Evolutionary conservation across 1,140 invertebrate species (phyloP).

Genomic region (Magallana ariakensis): DNA sequence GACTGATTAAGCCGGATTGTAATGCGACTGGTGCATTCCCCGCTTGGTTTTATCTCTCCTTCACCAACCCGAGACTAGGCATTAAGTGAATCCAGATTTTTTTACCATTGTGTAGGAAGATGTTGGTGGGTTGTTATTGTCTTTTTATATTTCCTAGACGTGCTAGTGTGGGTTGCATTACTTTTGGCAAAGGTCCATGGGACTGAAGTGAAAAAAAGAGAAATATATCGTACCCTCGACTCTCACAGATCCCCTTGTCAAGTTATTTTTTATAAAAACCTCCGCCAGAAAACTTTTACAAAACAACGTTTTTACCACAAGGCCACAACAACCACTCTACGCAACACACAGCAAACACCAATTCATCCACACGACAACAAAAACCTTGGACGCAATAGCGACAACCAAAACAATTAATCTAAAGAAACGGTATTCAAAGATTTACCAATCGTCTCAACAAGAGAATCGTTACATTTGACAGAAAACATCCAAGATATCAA

Average conservation of each 20-base stretch:
- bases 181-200: background rate
- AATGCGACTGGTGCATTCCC: conserved; percentile 18
- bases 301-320: too few relatives aligned
- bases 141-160: background rate
- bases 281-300: background rate
- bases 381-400: too few relatives aligned
- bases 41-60: background rate
- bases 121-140: conserved; percentile 2
- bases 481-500: too few relatives aligned
- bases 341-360: too few relatives aligned
- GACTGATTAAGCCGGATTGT: conserved; percentile 30
- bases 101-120: conserved; percentile 31
- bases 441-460: too few relatives aligned
- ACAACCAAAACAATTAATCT: too few relatives aligned
- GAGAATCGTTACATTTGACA: too few relatives aligned
- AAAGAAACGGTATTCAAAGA: too few relatives aligned
- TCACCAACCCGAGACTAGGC: conserved; percentile 5
- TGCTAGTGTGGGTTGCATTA: conserved; percentile 16
- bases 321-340: too few relatives aligned
- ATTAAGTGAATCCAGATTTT: conserved; percentile 36
- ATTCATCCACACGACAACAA: too few relatives aligned
- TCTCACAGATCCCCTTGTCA: background rate
- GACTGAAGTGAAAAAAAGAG: background rate
- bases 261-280: too few relatives aligned
- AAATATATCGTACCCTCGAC: background rate